Percentiles rank a stretch among this genome's conserved stretches.
phyloP scores from a whole-genome alignment of 2,888 invertebrate genomes.

The Tinea pellionella region DNA sequence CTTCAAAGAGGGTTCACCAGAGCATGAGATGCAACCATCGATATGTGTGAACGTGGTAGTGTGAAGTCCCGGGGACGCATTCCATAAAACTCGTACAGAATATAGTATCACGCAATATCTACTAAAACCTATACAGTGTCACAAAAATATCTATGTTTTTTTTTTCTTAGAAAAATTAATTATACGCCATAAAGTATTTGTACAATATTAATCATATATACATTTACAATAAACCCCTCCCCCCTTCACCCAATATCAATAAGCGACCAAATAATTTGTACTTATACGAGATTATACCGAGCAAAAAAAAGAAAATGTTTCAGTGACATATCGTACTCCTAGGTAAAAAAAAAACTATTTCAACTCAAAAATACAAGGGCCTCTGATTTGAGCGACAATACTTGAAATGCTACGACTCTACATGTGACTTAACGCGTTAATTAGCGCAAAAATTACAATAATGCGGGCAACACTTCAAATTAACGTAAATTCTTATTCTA shows the following conservation, averaged over 20 bases:
- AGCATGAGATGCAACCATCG: background rate
- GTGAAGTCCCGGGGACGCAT: slow-evolving; percentile 44
- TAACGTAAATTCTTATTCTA: too few relatives aligned
- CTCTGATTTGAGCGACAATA: too few relatives aligned
- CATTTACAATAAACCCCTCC: background rate
- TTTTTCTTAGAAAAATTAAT: background rate
- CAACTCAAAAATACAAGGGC: too few relatives aligned
- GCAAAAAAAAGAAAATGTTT: too few relatives aligned
- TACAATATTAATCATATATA: background rate
- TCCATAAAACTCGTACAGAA: slow-evolving; percentile 40
- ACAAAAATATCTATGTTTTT: slow-evolving; percentile 54
- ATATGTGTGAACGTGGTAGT: slow-evolving; percentile 23
- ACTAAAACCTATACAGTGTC: slow-evolving; percentile 53
- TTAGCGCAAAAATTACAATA: too few relatives aligned
- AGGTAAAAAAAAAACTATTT: too few relatives aligned
- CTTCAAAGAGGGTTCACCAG: too few relatives aligned
- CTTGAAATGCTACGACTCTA: too few relatives aligned
- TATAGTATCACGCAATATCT: slow-evolving; percentile 39
- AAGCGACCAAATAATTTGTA: background rate
- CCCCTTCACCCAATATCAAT: background rate
- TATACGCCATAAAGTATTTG: background rate
- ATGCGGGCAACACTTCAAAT: too few relatives aligned
- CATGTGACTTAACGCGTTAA: too few relatives aligned
- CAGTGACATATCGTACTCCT: too few relatives aligned
- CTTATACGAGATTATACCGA: too few relatives aligned